Evolutionary conservation across 2,113 vertebrate genomes (phyloP), one percentile per base, ranked within the genome.

Genomic region (Tapirus terrestris): DNA sequence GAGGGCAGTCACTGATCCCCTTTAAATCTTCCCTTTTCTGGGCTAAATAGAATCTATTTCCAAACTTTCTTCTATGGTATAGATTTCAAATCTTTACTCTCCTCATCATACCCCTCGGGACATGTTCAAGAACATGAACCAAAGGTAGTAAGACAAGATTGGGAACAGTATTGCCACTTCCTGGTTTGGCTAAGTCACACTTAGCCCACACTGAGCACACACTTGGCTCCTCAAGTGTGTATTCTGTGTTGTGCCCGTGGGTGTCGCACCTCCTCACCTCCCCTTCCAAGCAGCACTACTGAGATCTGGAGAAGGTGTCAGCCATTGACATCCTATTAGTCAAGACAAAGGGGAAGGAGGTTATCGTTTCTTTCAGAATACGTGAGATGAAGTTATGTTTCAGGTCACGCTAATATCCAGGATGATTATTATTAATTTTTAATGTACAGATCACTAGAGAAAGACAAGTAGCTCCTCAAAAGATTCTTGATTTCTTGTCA

Each of bases 71-170:
- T 92, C 31, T 93, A 75, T n/a, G 31, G 13, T 61, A 80, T 51
- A 82, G 36, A 70, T 83, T 90, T 80, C 60, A 65, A 65, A 72
- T 93, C 29, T 51, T 94, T 75, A 79, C 36, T 80, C 31, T 93
- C 29, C 43, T 84, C 36, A 72, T 75, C 73, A 68, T 72, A 61
- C 23, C 83, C 27, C 77, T 91, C 39, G 83, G 25, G 80, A 89
- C 31, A 89, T 58, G 27, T 79, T 86, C 10, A 68, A 72, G 97
- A 43, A 70, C 17, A 70, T 65, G 33, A 87, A 25, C 20, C 65
- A 79, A 89, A 94, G n/a, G 14, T 56, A 85, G 7, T 8, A 77
- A 65, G 56, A 85, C 16, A 81, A 60, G 56, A 68, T 3, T 45
- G 61, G 65, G 13, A 79, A 89, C 3, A 53, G 21, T 51, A 83